These are phyloP conservation scores for Drosophila sp. DNA, from an alignment of 1,140 invertebrate genomes.

Conservation along the genomic window DNA sequence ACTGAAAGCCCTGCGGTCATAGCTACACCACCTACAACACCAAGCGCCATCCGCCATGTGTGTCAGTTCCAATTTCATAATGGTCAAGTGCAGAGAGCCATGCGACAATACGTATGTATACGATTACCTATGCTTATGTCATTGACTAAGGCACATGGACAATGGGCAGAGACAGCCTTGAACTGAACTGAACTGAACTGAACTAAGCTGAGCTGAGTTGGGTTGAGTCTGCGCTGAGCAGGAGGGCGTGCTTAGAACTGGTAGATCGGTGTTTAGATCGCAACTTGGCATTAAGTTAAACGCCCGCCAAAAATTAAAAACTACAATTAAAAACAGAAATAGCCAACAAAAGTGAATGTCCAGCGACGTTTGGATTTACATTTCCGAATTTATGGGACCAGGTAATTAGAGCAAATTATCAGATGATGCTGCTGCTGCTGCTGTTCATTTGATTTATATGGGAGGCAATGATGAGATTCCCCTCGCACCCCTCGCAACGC, in stretches of 20 bases:
- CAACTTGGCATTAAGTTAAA: conserved; percentile 45
- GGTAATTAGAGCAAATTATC: conserved; percentile 40
- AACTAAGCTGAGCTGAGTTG: background rate
- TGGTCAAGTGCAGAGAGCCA: conserved; percentile 52
- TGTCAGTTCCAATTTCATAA: conserved; percentile 55
- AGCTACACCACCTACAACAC: conserved; percentile 33
- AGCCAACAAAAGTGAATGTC: conserved; percentile 61
- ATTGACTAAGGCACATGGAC: conserved; percentile 32
- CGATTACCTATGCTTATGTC: conserved; percentile 57
- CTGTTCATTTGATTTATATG: conserved; percentile 3
- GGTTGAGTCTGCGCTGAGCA: background rate
- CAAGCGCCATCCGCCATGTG: background rate
- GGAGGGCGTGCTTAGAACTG: conserved; percentile 47
- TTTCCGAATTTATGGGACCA: conserved; percentile 14
- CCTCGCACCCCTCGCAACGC: too few species aligned
- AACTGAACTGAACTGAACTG: background rate
- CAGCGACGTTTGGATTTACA: conserved; percentile 18
- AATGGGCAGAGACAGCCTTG: conserved; percentile 43
- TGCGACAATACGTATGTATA: conserved; percentile 24
- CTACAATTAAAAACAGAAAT: conserved; percentile 43
- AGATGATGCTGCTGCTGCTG: conserved; percentile 24
- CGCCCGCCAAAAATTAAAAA: conserved; percentile 44
- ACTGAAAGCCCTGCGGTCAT: conserved; percentile 24
- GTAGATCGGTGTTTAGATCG: conserved; percentile 43
- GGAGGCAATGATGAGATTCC: background rate